Conservation (phyloP, 2,888 invertebrate species). For the Falcaria lacertinaria region DNA sequence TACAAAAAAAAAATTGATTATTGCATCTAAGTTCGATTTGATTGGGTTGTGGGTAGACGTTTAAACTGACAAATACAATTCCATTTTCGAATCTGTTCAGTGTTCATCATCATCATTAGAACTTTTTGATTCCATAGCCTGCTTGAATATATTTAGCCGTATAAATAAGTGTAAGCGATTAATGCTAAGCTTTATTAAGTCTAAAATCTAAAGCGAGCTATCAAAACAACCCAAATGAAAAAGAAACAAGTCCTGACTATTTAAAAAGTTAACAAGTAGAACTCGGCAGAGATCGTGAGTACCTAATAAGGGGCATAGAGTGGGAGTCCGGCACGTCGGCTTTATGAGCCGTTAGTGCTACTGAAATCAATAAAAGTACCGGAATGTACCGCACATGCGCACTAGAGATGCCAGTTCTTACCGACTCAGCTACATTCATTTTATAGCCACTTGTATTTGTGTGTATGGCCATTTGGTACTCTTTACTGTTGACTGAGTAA, state of each 20-base stretch:
- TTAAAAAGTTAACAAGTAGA: slow-evolving; percentile 72
- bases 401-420: slow-evolving; percentile 48
- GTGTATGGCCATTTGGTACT: slow-evolving; percentile 73
- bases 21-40: too few species aligned
- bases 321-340: slow-evolving; percentile 72
- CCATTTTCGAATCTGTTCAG: too few species aligned
- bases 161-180: too few species aligned
- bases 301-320: slow-evolving; percentile 74
- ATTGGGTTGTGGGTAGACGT: too few species aligned
- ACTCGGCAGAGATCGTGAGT: slow-evolving; percentile 67
- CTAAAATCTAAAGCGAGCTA: slow-evolving; percentile 1
- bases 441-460: slow-evolving; percentile 79
- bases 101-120: too few species aligned
- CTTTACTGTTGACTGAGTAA: slow-evolving; percentile 68
- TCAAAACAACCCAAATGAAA: slow-evolving; percentile 22
- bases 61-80: too few species aligned
- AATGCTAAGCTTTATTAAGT: neutral
- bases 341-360: slow-evolving; percentile 82
- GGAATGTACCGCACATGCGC: slow-evolving; percentile 80
- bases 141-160: too few species aligned
- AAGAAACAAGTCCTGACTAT: slow-evolving; percentile 37
- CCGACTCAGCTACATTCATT: slow-evolving; percentile 78
- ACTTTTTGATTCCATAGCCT: too few species aligned
- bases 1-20: too few species aligned
- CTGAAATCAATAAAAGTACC: slow-evolving; percentile 85